Conservation (phyloP, 2,797 vertebrate genomes). For the Pangasius mekongensis region DNA sequence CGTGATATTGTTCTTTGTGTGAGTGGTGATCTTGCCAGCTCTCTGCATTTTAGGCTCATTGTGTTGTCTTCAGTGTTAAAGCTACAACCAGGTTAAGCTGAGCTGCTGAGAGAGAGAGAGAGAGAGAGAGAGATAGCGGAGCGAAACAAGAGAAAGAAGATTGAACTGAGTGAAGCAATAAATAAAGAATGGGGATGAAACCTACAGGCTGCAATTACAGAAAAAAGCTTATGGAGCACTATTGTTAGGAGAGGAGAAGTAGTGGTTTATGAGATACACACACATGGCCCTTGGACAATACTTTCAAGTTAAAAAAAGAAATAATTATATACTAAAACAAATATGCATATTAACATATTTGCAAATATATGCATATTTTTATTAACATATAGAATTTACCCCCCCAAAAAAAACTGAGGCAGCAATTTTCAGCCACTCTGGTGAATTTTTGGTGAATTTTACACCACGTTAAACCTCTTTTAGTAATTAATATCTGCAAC, state of each 20-base stretch:
- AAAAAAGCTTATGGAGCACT: constrained; percentile 33
- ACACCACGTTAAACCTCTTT: too few species aligned
- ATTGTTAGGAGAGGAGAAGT: constrained; percentile 6
- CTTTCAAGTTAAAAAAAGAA: not conserved
- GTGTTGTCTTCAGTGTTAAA: constrained; percentile 27
- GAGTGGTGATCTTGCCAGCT: constrained; percentile 67
- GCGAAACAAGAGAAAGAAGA: constrained; percentile 45
- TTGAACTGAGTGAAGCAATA: constrained; percentile 32
- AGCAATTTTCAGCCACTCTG: too few species aligned
- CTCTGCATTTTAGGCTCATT: constrained; percentile 60
- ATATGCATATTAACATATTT: not conserved
- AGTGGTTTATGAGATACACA: not conserved
- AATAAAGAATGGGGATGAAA: constrained; percentile 49
- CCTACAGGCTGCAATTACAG: constrained; percentile 49
- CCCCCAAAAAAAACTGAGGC: too few species aligned
- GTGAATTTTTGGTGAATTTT: too few species aligned
- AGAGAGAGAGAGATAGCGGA: constrained; percentile 44
- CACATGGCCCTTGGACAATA: not conserved
- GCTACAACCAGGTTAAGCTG: constrained; percentile 50
- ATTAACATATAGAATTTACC: too few species aligned
- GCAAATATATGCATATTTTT: too few species aligned
- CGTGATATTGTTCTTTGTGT: constrained; percentile 56
- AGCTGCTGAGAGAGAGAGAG: constrained; percentile 52
- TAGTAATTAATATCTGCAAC: too few species aligned
- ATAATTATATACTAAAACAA: not conserved